Evolutionary conservation across 1,140 invertebrate genomes (phyloP), one percentile per base, ranked within the genome.

Genomic region (Ptiloglossa arizonensis): DNA sequence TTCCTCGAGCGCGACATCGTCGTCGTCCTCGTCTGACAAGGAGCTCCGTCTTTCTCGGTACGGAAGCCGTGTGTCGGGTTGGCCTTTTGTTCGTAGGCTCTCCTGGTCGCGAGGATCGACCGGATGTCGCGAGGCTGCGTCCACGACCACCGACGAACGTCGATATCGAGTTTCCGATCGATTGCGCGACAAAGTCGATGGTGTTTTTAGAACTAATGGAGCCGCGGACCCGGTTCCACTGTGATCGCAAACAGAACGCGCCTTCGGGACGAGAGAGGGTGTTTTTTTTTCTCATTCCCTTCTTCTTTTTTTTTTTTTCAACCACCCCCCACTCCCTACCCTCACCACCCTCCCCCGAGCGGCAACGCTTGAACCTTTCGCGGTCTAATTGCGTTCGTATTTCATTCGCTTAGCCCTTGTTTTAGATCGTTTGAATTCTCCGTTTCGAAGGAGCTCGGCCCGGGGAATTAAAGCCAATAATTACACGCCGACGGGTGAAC

Each of bases 111-210:
- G 32, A 54, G 48, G 19, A 44, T 46, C 38, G 38, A 57, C 52
- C 29, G 15, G 24, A 46, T 57, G 52, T 56, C 19, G 38, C 44
- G 56, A 60, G 44, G 73, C 71, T n/a, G n/a, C 27, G 35, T 70
- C 71, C 44, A 57, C 44, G 41, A 44, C 54, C 56, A 75, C 48
- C 15, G 72, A 24, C 35, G 57, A n/a, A 6, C 38, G 29, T 59
- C 57, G 66, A 79, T 79, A 79, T 83, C 71, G 71, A 59, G 13
- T 83, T 83, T 83, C 79, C 82, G 69, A 81, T 83, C 82, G 82
- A 81, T 69, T 72, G 81, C 54, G 46, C 73, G 46, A 35, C 67
- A 80, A 80, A 82, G 72, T 76, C 64, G 66, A 69, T 54, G 56
- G 63, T 66, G 66, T 69, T 77, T 69, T 69, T 59, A 50, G 54